Conservation (phyloP, 2,888 invertebrate genomes). For the Drosophila putrida region DNA sequence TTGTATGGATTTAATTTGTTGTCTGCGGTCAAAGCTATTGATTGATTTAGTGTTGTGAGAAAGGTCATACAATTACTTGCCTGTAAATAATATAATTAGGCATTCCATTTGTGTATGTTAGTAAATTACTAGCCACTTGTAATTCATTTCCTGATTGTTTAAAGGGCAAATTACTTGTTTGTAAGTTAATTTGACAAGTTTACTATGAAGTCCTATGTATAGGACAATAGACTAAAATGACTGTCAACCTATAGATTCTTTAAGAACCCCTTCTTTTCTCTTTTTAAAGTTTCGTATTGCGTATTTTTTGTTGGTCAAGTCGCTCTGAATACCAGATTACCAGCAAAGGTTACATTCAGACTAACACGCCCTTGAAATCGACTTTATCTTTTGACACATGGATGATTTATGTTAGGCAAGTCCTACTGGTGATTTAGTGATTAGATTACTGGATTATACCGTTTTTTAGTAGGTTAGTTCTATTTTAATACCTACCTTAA, state of each 20-base stretch:
- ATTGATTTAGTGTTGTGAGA: slow-evolving; percentile 35
- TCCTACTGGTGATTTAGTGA: neutral
- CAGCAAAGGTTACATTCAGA: neutral
- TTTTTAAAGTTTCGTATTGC: too few relatives aligned
- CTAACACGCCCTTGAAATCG: neutral
- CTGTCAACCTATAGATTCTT: too few relatives aligned
- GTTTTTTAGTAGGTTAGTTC: neutral
- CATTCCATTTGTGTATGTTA: slow-evolving; percentile 1
- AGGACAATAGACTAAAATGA: too few relatives aligned
- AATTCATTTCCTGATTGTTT: slow-evolving; percentile 1
- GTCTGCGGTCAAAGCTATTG: slow-evolving; percentile 25
- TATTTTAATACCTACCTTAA: neutral
- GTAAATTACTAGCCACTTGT: neutral
- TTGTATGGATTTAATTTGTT: neutral
- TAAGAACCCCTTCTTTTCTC: too few relatives aligned
- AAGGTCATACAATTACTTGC: slow-evolving; percentile 9
- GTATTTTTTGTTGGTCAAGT: neutral
- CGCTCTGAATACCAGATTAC: neutral
- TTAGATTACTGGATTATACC: slow-evolving; percentile 1
- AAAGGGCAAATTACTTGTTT: neutral
- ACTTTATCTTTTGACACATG: slow-evolving; percentile 5
- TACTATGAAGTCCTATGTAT: neutral
- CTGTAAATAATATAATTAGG: slow-evolving; percentile 1
- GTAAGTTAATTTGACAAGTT: neutral
- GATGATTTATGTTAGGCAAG: slow-evolving; percentile 1